Evolutionary conservation across 1,140 invertebrate species (phyloP).

Genomic region (Melitaea cinxia): DNA sequence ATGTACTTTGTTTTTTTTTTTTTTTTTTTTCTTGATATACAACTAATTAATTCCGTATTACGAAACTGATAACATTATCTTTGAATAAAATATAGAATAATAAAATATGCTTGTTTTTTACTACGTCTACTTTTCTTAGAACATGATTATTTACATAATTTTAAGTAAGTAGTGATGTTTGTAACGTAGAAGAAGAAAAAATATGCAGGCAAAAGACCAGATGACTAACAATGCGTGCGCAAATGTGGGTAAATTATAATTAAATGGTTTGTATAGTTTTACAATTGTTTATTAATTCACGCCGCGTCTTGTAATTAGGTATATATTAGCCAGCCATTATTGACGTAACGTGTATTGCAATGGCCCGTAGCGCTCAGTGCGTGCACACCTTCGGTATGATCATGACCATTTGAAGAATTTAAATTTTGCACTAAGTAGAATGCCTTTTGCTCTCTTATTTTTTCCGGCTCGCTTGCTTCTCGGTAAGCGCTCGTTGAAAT

Average conservation of each 20-base stretch:
- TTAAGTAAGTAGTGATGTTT: background rate
- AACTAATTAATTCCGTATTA: too few relatives aligned
- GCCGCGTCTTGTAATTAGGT: background rate
- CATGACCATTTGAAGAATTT: conserved; percentile 48
- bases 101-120: too few relatives aligned
- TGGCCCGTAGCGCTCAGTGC: conserved; percentile 15
- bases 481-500: conserved; percentile 49
- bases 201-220: too few relatives aligned
- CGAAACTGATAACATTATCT: too few relatives aligned
- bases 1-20: too few relatives aligned
- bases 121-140: too few relatives aligned
- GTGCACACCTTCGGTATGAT: conserved; percentile 38
- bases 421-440: conserved; percentile 58
- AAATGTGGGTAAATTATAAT: background rate
- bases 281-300: background rate
- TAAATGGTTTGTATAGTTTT: background rate
- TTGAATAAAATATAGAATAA: too few relatives aligned
- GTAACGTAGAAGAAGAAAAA: too few relatives aligned
- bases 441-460: conserved; percentile 48
- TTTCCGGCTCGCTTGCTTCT: conserved; percentile 45
- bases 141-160: too few relatives aligned
- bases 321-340: background rate
- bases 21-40: too few relatives aligned
- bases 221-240: background rate
- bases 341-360: conserved; percentile 14